Conservation (phyloP, 2,113 vertebrate species). For the Argyrosomus japonicus region DNA sequence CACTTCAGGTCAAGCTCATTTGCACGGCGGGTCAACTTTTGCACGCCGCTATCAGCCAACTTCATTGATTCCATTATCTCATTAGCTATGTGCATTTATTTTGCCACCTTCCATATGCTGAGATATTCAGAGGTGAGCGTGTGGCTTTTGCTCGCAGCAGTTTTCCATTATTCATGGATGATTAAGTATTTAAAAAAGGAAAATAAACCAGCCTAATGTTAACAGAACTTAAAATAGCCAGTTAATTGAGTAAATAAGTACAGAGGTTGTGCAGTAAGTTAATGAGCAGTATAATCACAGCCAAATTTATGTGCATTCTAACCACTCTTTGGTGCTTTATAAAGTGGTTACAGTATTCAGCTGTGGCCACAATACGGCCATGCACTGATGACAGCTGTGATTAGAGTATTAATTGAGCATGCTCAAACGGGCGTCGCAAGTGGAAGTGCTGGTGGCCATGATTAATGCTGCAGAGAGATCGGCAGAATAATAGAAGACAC, state of each 20-base stretch:
- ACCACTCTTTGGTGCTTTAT: constrained; percentile 36
- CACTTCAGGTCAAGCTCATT: constrained; percentile 60
- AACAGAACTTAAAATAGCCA: constrained; percentile 69
- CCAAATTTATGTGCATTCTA: constrained; percentile 63
- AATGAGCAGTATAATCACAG: constrained; percentile 73
- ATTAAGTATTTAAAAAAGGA: constrained; percentile 70
- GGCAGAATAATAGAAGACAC: constrained; percentile 5
- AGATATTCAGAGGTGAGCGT: constrained; percentile 58
- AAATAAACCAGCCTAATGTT: constrained; percentile 65
- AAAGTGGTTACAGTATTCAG: constrained; percentile 49
- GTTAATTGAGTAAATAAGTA: constrained; percentile 80
- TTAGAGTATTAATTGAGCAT: constrained; percentile 71
- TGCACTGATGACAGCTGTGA: constrained; percentile 41
- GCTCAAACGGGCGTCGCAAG: constrained; percentile 23
- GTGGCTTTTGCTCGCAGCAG: constrained; percentile 52
- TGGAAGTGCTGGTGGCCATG: constrained; percentile 13
- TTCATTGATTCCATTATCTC: constrained; percentile 59
- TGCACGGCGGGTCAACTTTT: constrained; percentile 37
- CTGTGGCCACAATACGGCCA: constrained; percentile 31
- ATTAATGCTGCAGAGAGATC: constrained; percentile 42
- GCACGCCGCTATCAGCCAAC: constrained; percentile 32
- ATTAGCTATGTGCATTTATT: constrained; percentile 72
- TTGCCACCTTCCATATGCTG: constrained; percentile 47
- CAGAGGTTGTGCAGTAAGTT: constrained; percentile 71
- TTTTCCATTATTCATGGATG: constrained; percentile 77